Conservation (phyloP, 2,797 vertebrate species). For the Sebastes minor region DNA sequence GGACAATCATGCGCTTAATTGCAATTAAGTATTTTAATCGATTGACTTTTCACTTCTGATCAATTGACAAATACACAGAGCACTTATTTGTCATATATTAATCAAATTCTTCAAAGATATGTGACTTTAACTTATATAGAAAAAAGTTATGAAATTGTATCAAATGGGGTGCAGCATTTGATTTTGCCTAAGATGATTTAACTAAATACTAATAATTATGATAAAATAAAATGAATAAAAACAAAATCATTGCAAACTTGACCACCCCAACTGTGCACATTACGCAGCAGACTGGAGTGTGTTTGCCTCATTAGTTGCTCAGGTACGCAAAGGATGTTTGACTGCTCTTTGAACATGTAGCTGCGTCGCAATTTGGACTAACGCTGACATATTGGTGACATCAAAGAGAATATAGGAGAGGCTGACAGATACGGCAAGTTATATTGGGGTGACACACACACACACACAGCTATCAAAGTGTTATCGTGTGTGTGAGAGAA, state of each 20-base stretch:
- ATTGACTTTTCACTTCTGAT: too few relatives aligned
- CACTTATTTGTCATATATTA: background rate
- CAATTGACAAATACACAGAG: too few relatives aligned
- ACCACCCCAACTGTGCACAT: background rate
- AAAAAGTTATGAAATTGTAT: background rate
- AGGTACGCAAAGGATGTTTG: constrained; percentile 35
- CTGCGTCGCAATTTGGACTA: constrained; percentile 37
- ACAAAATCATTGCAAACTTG: background rate
- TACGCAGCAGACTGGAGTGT: background rate
- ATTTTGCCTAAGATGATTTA: too few relatives aligned
- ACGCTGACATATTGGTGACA: constrained; percentile 50
- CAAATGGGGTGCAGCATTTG: too few relatives aligned
- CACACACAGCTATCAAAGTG: constrained; percentile 48
- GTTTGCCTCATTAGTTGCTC: constrained; percentile 60
- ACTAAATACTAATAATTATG: background rate
- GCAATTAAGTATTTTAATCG: too few relatives aligned
- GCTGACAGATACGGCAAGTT: constrained; percentile 19
- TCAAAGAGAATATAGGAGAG: constrained; percentile 72
- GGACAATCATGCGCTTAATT: too few relatives aligned
- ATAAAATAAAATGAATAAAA: background rate
- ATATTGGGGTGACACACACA: constrained; percentile 39
- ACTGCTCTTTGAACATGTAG: constrained; percentile 58
- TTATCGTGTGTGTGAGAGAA: constrained; percentile 1
- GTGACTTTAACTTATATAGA: background rate
- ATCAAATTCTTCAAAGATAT: background rate